Base-by-base conservation (phyloP, 2,888 invertebrate genomes). In the Philopedon plagiatum region DNA sequence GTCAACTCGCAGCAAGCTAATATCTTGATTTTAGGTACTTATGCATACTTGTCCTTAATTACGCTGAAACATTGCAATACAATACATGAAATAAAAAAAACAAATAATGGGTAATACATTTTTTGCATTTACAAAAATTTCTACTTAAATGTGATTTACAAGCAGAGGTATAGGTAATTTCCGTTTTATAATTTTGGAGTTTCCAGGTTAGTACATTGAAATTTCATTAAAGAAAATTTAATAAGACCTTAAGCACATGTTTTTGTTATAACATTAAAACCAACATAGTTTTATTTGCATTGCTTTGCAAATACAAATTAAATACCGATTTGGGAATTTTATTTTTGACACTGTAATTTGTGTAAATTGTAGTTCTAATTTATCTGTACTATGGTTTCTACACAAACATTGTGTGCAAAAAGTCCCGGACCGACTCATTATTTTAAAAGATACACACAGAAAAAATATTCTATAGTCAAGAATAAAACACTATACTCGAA, bases 211-310 rank as follows among this genome's bases (percentile, higher is more conserved):
- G 32, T 21, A 57, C 57, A 57, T 18, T 13, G 37, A 57, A 57
- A 34, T 57, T 57, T 57, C 57, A 57, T 57, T 57, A 57, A 11
- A 49, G 49, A 26, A 26, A 49, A 39, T n/a, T 57, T 34, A 37
- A 21, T 39, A 19, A 57, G 21, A 21, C 34, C 3, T 5, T 9
- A 39, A 21, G 8, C 9, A 37, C 37, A 19, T 57, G 23, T 49
- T 26, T 26, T 49, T 26, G 26, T 26, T n/a, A 4, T 26, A 26
- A 49, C 13, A n/a, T 11, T 1, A 23, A 23, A 26, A 26, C 13
- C 4, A n/a, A 11, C 19, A 49, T 49, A 13, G 26, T 26, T 49
- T 49, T 49, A 3, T 7, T 26, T n/a, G 49, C 49, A 49, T 5
- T 49, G 49, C 49, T 49, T 49, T 49, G n/a, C n/a, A 49, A 21